Percentiles rank a stretch among this genome's conserved stretches.
Evolutionary conservation across 2,797 vertebrate genomes (phyloP).

Genomic region (Ptychobarbus kaznakovi): DNA sequence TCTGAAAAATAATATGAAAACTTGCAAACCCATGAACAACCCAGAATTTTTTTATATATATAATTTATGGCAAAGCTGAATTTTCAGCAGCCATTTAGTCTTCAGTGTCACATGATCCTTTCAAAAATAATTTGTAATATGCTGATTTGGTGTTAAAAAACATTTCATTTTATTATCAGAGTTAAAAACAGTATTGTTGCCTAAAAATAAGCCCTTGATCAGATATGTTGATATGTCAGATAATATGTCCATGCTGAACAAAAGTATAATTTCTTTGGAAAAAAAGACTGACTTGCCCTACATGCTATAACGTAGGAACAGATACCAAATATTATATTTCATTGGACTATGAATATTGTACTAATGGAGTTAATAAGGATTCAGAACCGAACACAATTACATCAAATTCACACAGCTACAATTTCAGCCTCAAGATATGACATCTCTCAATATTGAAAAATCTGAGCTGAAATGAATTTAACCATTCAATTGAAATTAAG

Average conservation of each 20-base stretch:
- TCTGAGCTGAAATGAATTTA: slow-evolving; percentile 17
- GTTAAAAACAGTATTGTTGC: neutral
- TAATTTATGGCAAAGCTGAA: neutral
- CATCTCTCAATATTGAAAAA: slow-evolving; percentile 11
- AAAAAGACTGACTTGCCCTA: neutral
- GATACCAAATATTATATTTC: neutral
- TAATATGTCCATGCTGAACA: neutral
- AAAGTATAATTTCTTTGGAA: neutral
- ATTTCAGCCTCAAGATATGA: slow-evolving; percentile 9
- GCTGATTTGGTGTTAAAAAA: neutral
- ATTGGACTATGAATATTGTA: slow-evolving; percentile 10
- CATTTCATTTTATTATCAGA: neutral
- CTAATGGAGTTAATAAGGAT: neutral
- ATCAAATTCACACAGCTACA: neutral
- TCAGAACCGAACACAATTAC: neutral
- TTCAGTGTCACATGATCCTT: neutral
- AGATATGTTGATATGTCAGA: neutral
- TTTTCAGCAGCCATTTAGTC: neutral
- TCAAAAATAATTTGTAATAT: neutral
- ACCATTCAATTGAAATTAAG: slow-evolving; percentile 43
- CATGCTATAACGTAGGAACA: neutral
- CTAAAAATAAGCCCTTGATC: neutral
- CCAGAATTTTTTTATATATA: too few relatives aligned
- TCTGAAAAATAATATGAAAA: neutral
- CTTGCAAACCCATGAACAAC: too few relatives aligned